Percentiles rank a stretch among this genome's conserved stretches.
phyloP scores from a whole-genome alignment of 1,140 invertebrate genomes.

The Chrysoperla carnea region DNA sequence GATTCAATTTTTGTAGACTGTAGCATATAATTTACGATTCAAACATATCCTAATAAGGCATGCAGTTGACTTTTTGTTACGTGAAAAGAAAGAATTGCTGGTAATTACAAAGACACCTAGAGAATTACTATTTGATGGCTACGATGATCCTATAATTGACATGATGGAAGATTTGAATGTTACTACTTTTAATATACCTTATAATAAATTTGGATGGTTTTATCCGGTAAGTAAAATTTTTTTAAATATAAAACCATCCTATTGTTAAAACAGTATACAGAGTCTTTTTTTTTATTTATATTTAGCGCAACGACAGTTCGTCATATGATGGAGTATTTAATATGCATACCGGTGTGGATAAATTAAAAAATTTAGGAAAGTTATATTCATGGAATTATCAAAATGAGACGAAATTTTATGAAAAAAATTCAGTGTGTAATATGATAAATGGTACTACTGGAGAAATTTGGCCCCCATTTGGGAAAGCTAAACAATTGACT shows the following conservation, averaged over 20 bases:
- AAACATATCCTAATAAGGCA: slow-evolving; percentile 23
- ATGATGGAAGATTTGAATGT: slow-evolving; percentile 36
- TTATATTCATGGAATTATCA: slow-evolving; percentile 47
- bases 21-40: slow-evolving; percentile 35
- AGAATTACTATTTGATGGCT: slow-evolving; percentile 58
- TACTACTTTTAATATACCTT: slow-evolving; percentile 34
- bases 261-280: too few species aligned
- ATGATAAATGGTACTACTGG: slow-evolving; percentile 49
- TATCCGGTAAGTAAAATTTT: slow-evolving; percentile 31
- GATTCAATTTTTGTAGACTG: slow-evolving; percentile 31
- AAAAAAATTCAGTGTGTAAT: slow-evolving; percentile 31
- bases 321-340: slow-evolving; percentile 56
- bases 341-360: slow-evolving; percentile 47
- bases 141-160: slow-evolving; percentile 43
- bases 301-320: slow-evolving; percentile 45
- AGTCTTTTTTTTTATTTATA: slow-evolving; percentile 6
- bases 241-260: too few species aligned
- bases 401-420: slow-evolving; percentile 32
- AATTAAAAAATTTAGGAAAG: slow-evolving; percentile 41
- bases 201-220: slow-evolving; percentile 60
- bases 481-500: slow-evolving; percentile 29
- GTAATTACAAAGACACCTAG: slow-evolving; percentile 41
- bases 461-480: slow-evolving; percentile 55
- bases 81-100: slow-evolving; percentile 28
- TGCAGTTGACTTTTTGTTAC: slow-evolving; percentile 31